Evolutionary conservation across 2,797 vertebrate species (phyloP), one percentile per base, ranked within the genome.

Genomic region (Tinamus major): DNA sequence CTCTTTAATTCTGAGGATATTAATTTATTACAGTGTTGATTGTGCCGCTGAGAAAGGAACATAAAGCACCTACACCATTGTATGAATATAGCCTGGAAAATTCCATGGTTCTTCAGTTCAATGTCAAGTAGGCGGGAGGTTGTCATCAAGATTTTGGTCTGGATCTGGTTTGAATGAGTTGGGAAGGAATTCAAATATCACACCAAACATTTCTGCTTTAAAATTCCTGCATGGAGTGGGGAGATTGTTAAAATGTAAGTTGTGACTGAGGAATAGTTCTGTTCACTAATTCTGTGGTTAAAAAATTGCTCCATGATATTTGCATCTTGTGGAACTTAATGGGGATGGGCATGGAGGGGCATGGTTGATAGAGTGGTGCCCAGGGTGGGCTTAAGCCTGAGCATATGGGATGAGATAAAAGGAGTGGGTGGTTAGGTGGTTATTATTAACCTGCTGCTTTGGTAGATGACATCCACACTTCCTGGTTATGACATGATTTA

Each of bases 1-100:
- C 26, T 80, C 31, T 39, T 70, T 44, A 27, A 81, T 29, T 55
- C 37, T 58, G 31, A 27, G 27, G 1, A 0, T 17, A 18, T 10
- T 79, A 11, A 37, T 56, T 59, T 59, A 42, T 80, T 13, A 21
- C 27, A 18, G 39, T 5, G 58, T 41, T 27, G 41, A 23, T n/a
- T 5, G 23, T 31, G 18, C 1, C 0, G 42, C 37, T 31, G 48
- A 33, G 75, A 65, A 5, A 49, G 49, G 42, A 17, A 19, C 1
- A 0, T 46, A 19, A 37, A 16, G 29, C 12, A 2, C 6, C 23
- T 23, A 15, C 18, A 3, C 1, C 1, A 17, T 51, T 79, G 17
- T 58, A n/a, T 63, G 56, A 21, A 39, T 64, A 53, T 14, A 46
- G 18, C 75, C 53, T 2, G 5, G 26, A 58, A 79, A 51, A 42